Base-by-base conservation (phyloP, 2,888 invertebrate species). In the Noctua pronuba region DNA sequence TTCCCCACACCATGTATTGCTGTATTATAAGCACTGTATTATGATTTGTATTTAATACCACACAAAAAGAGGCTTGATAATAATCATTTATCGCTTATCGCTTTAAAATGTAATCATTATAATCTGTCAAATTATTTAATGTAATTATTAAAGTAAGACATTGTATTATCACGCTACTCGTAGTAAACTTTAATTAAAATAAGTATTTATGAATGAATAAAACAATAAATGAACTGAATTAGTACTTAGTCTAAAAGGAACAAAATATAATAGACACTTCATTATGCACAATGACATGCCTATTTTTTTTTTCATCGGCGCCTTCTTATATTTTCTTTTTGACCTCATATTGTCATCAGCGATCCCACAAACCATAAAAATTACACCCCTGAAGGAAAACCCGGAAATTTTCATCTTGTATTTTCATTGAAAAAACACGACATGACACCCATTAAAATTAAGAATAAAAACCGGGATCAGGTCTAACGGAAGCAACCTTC, bases 151-250 rank as follows among this genome's bases (percentile, higher is more conserved):
- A 41, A 41, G 8, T 65, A 41, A 41, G n/a, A 41, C 65, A 65
- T 41, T 65, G 10, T 41, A 18, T 44, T 16, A 41, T 38, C 8
- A 41, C 65, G n/a, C 41, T n/a, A 16, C n/a, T 41, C n/a, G 16
- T 41, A 16, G 16, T 38, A 64, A 41, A 41, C n/a, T 8, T 10
- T 41, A n/a, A 65, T 65, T 41, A n/a, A 24, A 65, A 65, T 65
- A 41, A 65, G 41, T 65, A 65, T 65, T n/a, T 65, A 65, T 65
- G 65, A 65, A 41, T 65, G 7, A 41, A n/a, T 65, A 41, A n/a
- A 65, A n/a, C 65, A 41, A 41, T 8, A 24, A n/a, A 41, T 65
- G 38, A 41, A 41, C n/a, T 64, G 64, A 38, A 64, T 64, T n/a
- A n/a, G 38, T 64, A 38, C 64, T 64, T 28, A 60, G 58, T 60